Base-by-base conservation (phyloP, 2,797 vertebrate genomes). In the Spinus olivaceus region DNA sequence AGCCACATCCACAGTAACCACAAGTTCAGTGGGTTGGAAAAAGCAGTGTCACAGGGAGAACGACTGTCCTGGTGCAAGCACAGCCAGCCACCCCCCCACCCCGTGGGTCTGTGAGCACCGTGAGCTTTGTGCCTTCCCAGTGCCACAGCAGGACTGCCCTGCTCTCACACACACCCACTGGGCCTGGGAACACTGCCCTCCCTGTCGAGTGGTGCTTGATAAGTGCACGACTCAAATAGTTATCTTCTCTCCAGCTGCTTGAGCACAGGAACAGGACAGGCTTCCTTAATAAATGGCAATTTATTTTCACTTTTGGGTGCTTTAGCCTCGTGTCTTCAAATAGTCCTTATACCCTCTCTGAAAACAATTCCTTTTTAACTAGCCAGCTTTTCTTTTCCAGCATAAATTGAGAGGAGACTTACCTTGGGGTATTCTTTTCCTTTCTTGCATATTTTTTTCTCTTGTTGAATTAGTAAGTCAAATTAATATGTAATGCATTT, bases 91-190 rank as follows among this genome's bases (percentile, higher is more conserved):
- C 37, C 37, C 19, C 24, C 21, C 30, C 19, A 23, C 24, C 9
- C 28, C 0, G 0, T 2, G 41, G 50, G 12, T 57, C 57, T 7
- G 27, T 0, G 35, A 61, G 59, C 56, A 13, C 22, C 0, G 0
- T 0, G 1, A 56, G 33, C 37, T 59, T 12, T 47, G 46, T 10
- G 63, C n/a, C 23, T 16, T 21, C 16, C 12, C 54, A 28, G 46
- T 2, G 6, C 16, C 23, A 6, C 12, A 23, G 51, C 20, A 61
- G 23, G 41, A 56, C 25, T 3, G 23, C n/a, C 33, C 59, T 23
- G 60, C 56, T 42, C 73, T 14, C 39, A 35, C 54, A 24, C 0
- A 0, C 32, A 60, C 27, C 1, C 0, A 4, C 39, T 0, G 18
- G 44, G 27, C 54, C 7, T 5, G 35, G 23, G 18, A 33, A 25